Evolutionary conservation across 2,888 invertebrate genomes (phyloP), one percentile per base, ranked within the genome.

Genomic region (Pseudanteris insignis): DNA sequence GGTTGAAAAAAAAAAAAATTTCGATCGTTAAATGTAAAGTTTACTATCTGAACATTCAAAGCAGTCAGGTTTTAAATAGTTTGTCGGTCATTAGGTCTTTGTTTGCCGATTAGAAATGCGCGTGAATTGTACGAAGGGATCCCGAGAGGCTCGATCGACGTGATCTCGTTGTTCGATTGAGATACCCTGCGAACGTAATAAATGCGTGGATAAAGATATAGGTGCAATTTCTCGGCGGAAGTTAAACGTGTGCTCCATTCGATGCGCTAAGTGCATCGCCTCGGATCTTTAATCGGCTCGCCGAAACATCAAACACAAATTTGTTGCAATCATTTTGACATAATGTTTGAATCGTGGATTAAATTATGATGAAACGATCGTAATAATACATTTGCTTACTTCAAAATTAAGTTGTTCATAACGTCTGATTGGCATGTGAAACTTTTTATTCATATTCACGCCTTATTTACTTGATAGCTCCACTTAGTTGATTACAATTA

Each of bases 41-140:
- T n/a, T n/a, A n/a, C n/a, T n/a, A n/a, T n/a, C n/a, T n/a, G n/a
- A n/a, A n/a, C n/a, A n/a, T n/a, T n/a, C n/a, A n/a, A n/a, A n/a
- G n/a, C n/a, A n/a, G n/a, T n/a, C n/a, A n/a, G n/a, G n/a, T n/a
- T n/a, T n/a, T n/a, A n/a, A n/a, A n/a, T n/a, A n/a, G n/a, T n/a
- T n/a, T n/a, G n/a, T n/a, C n/a, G n/a, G n/a, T n/a, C n/a, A n/a
- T n/a, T n/a, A n/a, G n/a, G n/a, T n/a, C n/a, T n/a, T n/a, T n/a
- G n/a, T n/a, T n/a, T n/a, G n/a, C n/a, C n/a, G n/a, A n/a, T n/a
- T n/a, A n/a, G n/a, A n/a, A 51, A 66, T 64, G 58, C 67, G 63
- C 65, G 67, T 66, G 65, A 65, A 68, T 60, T 60, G 64, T 65
- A 65, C 69, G 67, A 53, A 61, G 38, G 62, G 37, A n/a, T n/a